Percentiles rank a stretch among this genome's conserved stretches.
phyloP scores from a whole-genome alignment of 2,888 invertebrate species.

The Diogma glabrata region DNA sequence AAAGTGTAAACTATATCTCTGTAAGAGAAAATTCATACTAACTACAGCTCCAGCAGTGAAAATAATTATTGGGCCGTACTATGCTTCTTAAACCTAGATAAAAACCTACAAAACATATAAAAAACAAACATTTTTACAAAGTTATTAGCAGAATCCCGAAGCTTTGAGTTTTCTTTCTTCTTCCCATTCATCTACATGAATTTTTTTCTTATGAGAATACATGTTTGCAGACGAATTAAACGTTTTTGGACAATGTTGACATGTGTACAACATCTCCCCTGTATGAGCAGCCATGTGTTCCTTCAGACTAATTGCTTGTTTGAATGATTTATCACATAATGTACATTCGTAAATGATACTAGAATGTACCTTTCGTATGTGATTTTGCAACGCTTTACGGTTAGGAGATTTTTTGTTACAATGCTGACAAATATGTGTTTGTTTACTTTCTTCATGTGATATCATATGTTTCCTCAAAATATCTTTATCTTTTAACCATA shows the following conservation, averaged over 20 bases:
- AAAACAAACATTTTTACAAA: too few relatives aligned
- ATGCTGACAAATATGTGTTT: constrained; percentile 27
- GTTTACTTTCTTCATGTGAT: constrained; percentile 28
- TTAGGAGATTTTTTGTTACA: constrained; percentile 26
- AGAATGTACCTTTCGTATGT: constrained; percentile 32
- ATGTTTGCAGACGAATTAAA: constrained; percentile 36
- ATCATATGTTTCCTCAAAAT: constrained; percentile 32
- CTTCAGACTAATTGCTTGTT: constrained; percentile 19
- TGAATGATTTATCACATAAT: constrained; percentile 32
- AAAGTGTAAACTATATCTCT: too few relatives aligned
- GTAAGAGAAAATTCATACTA: too few relatives aligned
- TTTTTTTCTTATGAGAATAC: constrained; percentile 34
- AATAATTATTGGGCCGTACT: too few relatives aligned
- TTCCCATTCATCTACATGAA: constrained; percentile 32
- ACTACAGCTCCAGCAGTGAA: too few relatives aligned
- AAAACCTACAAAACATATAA: too few relatives aligned
- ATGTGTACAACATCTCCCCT: constrained; percentile 33
- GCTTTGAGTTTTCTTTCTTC: constrained; percentile 15
- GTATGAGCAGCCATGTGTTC: constrained; percentile 37
- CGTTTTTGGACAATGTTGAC: constrained; percentile 33
- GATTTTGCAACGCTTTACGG: constrained; percentile 28
- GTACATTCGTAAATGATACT: constrained; percentile 29
- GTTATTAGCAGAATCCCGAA: not conserved
- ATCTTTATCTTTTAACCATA: constrained; percentile 32
- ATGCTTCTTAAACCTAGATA: too few relatives aligned